phyloP scores from a whole-genome alignment of 2,797 vertebrate species.

The Spinus olivaceus region DNA sequence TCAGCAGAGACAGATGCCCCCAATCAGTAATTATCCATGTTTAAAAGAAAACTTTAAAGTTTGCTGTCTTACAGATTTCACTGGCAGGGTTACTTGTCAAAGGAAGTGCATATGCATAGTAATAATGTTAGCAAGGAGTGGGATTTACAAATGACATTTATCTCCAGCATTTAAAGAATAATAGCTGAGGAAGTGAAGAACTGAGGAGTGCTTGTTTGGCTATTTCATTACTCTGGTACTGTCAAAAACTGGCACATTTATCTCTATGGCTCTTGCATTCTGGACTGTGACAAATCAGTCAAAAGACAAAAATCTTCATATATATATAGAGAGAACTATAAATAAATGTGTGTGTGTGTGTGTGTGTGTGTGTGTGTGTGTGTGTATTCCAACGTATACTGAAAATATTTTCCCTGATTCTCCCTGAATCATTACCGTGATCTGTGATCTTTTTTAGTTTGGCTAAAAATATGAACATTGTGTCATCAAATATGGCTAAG shows the following conservation, averaged over 20 bases:
- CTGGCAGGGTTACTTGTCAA: constrained; percentile 52
- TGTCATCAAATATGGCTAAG: background rate
- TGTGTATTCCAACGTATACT: background rate
- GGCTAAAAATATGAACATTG: background rate
- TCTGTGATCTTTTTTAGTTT: background rate
- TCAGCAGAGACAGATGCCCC: constrained; percentile 32
- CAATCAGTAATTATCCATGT: constrained; percentile 35
- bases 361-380: background rate
- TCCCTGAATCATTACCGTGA: background rate
- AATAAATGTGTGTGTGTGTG: background rate
- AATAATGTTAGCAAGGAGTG: constrained; percentile 62
- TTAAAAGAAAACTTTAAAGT: constrained; percentile 34
- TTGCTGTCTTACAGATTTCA: constrained; percentile 49
- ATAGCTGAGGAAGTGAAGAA: constrained; percentile 17
- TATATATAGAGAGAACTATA: background rate
- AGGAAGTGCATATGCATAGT: constrained; percentile 44
- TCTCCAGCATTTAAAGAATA: constrained; percentile 25
- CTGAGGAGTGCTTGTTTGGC: constrained; percentile 5
- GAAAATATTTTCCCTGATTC: background rate
- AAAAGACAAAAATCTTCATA: background rate
- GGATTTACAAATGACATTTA: constrained; percentile 58
- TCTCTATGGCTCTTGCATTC: background rate
- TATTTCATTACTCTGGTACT: background rate
- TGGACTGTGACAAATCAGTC: background rate
- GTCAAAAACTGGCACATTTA: background rate